Evolutionary conservation across 2,888 invertebrate genomes (phyloP).

Genomic region (Trissoscelio sp.): DNA sequence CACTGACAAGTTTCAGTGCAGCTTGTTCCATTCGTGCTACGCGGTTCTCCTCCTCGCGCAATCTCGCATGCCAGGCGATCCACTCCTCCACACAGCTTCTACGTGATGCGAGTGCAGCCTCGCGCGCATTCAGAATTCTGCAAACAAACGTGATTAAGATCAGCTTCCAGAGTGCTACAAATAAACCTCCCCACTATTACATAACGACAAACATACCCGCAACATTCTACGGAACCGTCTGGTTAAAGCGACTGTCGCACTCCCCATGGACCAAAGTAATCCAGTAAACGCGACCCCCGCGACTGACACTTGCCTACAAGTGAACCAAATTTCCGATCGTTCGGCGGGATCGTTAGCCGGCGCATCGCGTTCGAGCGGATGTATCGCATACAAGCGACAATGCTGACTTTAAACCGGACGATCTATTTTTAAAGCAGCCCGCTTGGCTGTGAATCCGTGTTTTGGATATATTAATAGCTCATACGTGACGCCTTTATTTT

Average conservation of each 20-base stretch:
- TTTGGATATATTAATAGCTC: constrained; percentile 79
- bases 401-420: constrained; percentile 70
- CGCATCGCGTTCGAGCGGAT: constrained; percentile 40
- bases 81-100: constrained; percentile 82
- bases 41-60: constrained; percentile 81
- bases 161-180: not conserved
- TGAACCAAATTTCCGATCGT: constrained; percentile 24
- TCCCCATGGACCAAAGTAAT: not conserved
- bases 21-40: constrained; percentile 82
- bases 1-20: constrained; percentile 80
- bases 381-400: constrained; percentile 55
- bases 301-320: constrained; percentile 34
- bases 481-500: constrained; percentile 36
- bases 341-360: constrained; percentile 25
- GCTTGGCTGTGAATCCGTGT: constrained; percentile 73
- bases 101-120: constrained; percentile 80
- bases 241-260: not conserved
- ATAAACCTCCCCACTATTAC: not conserved
- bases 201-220: constrained; percentile 13
- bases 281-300: not conserved
- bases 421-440: constrained; percentile 80
- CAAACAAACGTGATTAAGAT: constrained; percentile 38
- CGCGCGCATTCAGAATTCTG: constrained; percentile 82
- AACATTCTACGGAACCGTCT: not conserved
- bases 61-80: constrained; percentile 82